These are phyloP conservation scores for Indicator maculatus DNA, from an alignment of 2,113 vertebrate genomes.

Conservation along the genomic window DNA sequence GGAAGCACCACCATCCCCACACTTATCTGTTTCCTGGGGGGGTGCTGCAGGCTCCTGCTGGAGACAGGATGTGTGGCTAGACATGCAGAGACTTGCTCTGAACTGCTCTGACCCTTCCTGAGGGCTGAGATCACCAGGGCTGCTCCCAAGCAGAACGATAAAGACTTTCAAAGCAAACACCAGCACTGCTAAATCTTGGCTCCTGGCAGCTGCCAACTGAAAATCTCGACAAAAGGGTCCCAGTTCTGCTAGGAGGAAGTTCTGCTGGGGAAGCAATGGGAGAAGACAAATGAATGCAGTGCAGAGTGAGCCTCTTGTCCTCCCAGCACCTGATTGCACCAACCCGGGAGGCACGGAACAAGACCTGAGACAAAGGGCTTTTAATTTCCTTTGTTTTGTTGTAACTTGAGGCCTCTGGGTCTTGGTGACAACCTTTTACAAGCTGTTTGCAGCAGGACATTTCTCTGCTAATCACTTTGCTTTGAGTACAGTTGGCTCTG, in stretches of 20 bases:
- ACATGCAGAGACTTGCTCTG: not conserved
- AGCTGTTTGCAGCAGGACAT: not conserved
- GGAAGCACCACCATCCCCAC: not conserved
- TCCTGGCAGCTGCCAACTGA: not conserved
- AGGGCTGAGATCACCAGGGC: not conserved
- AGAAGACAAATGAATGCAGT: not conserved
- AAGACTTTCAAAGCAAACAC: not conserved
- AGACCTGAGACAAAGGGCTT: not conserved
- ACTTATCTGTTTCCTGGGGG: not conserved
- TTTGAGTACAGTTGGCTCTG: not conserved
- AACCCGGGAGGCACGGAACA: not conserved
- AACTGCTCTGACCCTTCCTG: not conserved
- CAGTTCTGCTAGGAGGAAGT: not conserved
- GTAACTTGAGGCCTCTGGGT: not conserved
- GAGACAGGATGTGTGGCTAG: not conserved
- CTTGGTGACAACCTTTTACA: not conserved
- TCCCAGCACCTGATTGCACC: not conserved
- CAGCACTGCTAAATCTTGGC: not conserved
- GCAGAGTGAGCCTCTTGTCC: not conserved
- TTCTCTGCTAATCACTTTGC: not conserved
- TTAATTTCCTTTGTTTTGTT: constrained; percentile 4
- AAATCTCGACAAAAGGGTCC: not conserved
- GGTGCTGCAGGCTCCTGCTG: not conserved
- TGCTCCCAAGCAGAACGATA: not conserved
- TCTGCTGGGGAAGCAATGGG: not conserved